Evolutionary conservation across 2,888 invertebrate species (phyloP).

Genomic region (Alsophila aescularia): DNA sequence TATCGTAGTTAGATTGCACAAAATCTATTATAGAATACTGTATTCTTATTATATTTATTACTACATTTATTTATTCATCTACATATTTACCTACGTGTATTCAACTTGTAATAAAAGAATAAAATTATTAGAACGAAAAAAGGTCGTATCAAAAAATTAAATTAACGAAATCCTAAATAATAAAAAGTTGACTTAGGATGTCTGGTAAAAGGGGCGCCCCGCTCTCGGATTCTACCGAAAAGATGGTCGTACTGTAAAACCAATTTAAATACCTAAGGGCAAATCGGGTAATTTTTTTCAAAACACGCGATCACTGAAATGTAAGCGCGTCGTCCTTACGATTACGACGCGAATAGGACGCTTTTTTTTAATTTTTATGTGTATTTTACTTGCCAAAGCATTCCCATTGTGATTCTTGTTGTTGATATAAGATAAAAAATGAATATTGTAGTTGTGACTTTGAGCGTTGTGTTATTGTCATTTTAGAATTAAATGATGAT

Average conservation of each 20-base stretch:
- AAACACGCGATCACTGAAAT: too few relatives aligned
- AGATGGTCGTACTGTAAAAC: background rate
- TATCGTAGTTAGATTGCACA: constrained; percentile 60
- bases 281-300: too few relatives aligned
- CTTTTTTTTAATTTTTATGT: background rate
- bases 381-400: constrained; percentile 36
- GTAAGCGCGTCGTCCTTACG: too few relatives aligned
- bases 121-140: background rate
- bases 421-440: constrained; percentile 56
- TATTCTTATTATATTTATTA: constrained; percentile 39
- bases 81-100: constrained; percentile 6
- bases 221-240: background rate
- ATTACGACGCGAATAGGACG: too few relatives aligned
- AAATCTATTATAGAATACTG: constrained; percentile 43
- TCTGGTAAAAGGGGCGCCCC: background rate
- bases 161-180: background rate
- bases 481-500: constrained; percentile 59
- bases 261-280: too few relatives aligned
- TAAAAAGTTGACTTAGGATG: background rate
- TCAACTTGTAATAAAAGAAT: background rate
- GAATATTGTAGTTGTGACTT: constrained; percentile 75
- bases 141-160: background rate
- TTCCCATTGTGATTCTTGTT: constrained; percentile 50
- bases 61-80: constrained; percentile 42
- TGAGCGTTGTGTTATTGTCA: constrained; percentile 75